These are phyloP conservation scores for Hypomesus transpacificus DNA, from an alignment of 2,113 vertebrate genomes.

Conservation along the genomic window DNA sequence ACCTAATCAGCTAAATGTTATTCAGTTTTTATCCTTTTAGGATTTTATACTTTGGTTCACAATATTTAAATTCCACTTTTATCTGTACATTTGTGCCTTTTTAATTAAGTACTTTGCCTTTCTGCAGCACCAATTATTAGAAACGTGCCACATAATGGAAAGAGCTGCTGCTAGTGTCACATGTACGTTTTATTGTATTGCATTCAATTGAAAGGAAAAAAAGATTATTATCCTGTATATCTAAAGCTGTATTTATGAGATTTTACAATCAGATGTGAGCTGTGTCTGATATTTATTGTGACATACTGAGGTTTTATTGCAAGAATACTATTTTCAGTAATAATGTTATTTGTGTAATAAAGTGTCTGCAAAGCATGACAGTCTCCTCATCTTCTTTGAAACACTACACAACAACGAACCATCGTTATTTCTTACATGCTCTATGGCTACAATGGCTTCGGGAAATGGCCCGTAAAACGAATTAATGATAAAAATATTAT, in stretches of 20 bases:
- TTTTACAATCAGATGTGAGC: constrained; percentile 75
- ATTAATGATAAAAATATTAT: too few relatives aligned
- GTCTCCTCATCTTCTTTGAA: constrained; percentile 17
- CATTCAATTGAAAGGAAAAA: constrained; percentile 71
- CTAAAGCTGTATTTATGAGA: constrained; percentile 74
- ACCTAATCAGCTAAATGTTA: constrained; percentile 26
- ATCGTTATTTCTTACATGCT: too few relatives aligned
- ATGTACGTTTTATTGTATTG: constrained; percentile 84
- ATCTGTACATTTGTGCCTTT: constrained; percentile 88
- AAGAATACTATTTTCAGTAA: constrained; percentile 99
- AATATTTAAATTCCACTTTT: constrained; percentile 69
- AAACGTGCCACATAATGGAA: constrained; percentile 76
- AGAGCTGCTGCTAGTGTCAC: constrained; percentile 86
- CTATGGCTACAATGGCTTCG: too few relatives aligned
- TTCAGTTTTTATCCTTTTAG: constrained; percentile 24
- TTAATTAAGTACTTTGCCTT: constrained; percentile 77
- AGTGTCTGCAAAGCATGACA: constrained; percentile 94
- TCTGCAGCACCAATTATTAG: constrained; percentile 76
- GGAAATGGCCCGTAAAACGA: too few relatives aligned
- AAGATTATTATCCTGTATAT: constrained; percentile 74
- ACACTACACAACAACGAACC: too few relatives aligned
- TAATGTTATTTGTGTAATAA: constrained; percentile 99
- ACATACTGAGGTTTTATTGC: constrained; percentile 88
- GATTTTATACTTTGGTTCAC: constrained; percentile 45
- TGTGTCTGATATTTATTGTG: constrained; percentile 90